phyloP scores from a whole-genome alignment of 2,113 vertebrate species.

The Saguinus midas region DNA sequence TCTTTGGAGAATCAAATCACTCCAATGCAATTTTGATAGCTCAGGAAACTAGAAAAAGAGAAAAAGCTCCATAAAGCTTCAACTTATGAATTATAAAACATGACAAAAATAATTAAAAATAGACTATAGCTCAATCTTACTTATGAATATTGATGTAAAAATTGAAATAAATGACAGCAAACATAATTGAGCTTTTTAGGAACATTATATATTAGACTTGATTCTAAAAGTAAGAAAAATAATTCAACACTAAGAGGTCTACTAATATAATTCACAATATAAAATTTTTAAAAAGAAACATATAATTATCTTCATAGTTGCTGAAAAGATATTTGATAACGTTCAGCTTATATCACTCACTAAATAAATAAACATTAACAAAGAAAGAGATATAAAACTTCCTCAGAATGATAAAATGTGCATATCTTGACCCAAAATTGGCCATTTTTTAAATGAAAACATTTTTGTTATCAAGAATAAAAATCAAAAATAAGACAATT shows the following conservation, averaged over 20 bases:
- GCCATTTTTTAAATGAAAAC: neutral
- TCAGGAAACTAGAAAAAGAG: neutral
- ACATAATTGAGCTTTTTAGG: conserved; percentile 19
- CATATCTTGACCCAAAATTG: neutral
- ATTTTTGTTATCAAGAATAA: neutral
- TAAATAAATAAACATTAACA: conserved; percentile 19
- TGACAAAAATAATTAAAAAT: neutral
- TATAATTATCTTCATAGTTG: neutral
- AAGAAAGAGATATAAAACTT: neutral
- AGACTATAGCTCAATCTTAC: neutral
- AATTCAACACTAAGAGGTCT: conserved; percentile 14
- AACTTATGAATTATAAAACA: neutral
- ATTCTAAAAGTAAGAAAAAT: conserved; percentile 10
- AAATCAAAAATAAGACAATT: neutral
- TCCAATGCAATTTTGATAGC: neutral
- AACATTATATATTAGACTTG: neutral
- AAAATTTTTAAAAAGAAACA: conserved; percentile 5
- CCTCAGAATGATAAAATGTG: neutral
- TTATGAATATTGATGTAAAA: neutral
- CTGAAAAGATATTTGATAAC: neutral
- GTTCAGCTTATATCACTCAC: neutral
- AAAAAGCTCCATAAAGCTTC: neutral
- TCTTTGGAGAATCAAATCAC: neutral
- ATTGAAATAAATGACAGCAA: conserved; percentile 5
- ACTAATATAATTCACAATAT: neutral